Percentiles rank a stretch among this genome's conserved stretches.
phyloP scores from a whole-genome alignment of 2,888 invertebrate species.

The Pocota personata region DNA sequence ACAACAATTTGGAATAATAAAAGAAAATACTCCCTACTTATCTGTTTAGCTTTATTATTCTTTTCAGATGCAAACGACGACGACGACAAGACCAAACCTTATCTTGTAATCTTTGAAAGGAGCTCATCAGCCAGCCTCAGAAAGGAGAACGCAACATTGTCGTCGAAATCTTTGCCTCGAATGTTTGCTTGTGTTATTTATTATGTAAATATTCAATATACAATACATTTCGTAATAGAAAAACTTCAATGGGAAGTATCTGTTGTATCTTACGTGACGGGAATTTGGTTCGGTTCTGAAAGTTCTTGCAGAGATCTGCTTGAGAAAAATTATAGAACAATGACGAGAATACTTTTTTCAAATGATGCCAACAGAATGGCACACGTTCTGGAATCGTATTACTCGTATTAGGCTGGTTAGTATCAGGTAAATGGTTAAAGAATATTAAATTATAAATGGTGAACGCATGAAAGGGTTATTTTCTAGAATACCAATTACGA shows the following conservation, averaged over 20 bases:
- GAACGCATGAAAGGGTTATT: neutral
- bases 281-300: neutral
- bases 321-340: neutral
- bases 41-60: neutral
- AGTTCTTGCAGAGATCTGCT: neutral
- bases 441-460: neutral
- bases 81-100: neutral
- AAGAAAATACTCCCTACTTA: neutral
- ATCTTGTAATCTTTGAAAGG: neutral
- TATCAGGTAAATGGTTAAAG: neutral
- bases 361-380: neutral
- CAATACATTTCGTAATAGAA: conserved; percentile 29
- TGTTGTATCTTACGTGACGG: conserved; percentile 9
- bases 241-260: conserved; percentile 20
- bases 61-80: conserved; percentile 1
- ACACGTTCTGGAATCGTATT: conserved; percentile 19
- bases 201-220: conserved; percentile 40
- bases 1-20: neutral
- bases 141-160: neutral
- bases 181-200: neutral
- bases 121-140: neutral
- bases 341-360: neutral
- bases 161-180: neutral
- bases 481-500: neutral
- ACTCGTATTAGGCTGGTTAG: neutral